Base-by-base conservation (phyloP, 2,113 vertebrate genomes). In the Aramus guarauna region DNA sequence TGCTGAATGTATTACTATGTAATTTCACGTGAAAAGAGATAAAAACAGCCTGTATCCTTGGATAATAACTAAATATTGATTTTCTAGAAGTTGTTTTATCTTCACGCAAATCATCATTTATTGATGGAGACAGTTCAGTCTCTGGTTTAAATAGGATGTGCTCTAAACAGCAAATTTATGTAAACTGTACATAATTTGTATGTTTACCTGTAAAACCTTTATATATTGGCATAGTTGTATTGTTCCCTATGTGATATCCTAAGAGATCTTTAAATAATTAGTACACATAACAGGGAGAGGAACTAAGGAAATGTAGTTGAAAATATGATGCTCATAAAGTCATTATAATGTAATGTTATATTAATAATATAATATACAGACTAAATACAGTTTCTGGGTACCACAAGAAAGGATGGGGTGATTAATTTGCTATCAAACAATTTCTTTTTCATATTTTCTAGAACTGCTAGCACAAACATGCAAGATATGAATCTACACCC, bases 31-130 rank as follows among this genome's bases (percentile, higher is more conserved):
- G 90, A 93, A 91, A 94, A 79, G 52, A 60, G 55, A 93, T 56
- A 85, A 83, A 96, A 82, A 1, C 81, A 93, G 26, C 26, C 74
- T 85, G 17, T 47, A 34, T 66, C 45, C 82, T 86, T 85, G 67
- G 50, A 92, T 92, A 94, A 85, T 93, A 79, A 88, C 67, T 83
- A 94, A 92, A 88, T 93, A 96, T 63, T 93, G 78, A 88, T 93
- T 94, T 95, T 83, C 58, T 79, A 82, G 52, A 92, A 72, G 34
- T 63, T 96, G 41, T 81, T 95, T 93, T 85, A 68, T 92, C 82
- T 83, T 90, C 20, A 23, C 15, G 27, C 45, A 93, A 58, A 85
- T 93, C 74, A 80, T 79, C 17, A 41, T 64, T 94, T 94, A 83
- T 66, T 92, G 53, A 90, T 80, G 71, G 62, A 91, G 39, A 66